Conservation (phyloP, 2,888 invertebrate genomes). For the Galeruca laticollis region DNA sequence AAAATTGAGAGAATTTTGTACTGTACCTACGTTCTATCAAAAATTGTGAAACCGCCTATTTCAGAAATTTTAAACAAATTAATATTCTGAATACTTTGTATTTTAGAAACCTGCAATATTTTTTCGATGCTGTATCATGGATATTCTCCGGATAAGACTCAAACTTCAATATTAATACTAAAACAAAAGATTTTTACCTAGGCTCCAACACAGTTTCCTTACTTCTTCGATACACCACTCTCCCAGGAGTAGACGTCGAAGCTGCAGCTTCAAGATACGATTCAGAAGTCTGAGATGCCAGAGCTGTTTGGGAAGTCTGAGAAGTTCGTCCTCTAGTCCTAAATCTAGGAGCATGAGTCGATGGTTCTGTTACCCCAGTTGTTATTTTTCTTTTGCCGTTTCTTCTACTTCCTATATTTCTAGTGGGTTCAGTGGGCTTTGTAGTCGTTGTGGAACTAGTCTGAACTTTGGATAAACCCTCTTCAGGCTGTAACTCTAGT, state of each 20-base stretch:
- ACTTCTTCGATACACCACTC: constrained; percentile 20
- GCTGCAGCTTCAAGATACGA: constrained; percentile 17
- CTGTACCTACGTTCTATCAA: too few relatives aligned
- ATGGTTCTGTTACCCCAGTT: constrained; percentile 29
- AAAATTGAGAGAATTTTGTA: too few relatives aligned
- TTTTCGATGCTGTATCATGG: too few relatives aligned
- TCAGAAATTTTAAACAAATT: too few relatives aligned
- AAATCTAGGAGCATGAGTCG: constrained; percentile 41
- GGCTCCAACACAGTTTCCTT: constrained; percentile 23
- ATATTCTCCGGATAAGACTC: too few relatives aligned
- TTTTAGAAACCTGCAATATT: too few relatives aligned
- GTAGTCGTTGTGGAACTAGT: constrained; percentile 23
- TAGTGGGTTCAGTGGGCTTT: constrained; percentile 14
- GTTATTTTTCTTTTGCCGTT: constrained; percentile 34
- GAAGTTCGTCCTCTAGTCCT: constrained; percentile 47
- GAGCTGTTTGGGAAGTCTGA: constrained; percentile 21
- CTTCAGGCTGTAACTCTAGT: constrained; percentile 21
- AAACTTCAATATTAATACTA: background rate
- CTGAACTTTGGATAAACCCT: constrained; percentile 21
- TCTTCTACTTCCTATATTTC: constrained; percentile 31
- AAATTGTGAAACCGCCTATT: too few relatives aligned
- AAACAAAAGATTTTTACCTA: constrained; percentile 17
- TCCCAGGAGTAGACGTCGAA: constrained; percentile 22
- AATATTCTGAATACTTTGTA: too few relatives aligned
- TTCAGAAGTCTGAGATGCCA: constrained; percentile 16